Percentiles rank a stretch among this genome's conserved stretches.
These are phyloP conservation scores for Phlogophora meticulosa DNA, from an alignment of 2,888 invertebrate genomes.

Conservation along the genomic window DNA sequence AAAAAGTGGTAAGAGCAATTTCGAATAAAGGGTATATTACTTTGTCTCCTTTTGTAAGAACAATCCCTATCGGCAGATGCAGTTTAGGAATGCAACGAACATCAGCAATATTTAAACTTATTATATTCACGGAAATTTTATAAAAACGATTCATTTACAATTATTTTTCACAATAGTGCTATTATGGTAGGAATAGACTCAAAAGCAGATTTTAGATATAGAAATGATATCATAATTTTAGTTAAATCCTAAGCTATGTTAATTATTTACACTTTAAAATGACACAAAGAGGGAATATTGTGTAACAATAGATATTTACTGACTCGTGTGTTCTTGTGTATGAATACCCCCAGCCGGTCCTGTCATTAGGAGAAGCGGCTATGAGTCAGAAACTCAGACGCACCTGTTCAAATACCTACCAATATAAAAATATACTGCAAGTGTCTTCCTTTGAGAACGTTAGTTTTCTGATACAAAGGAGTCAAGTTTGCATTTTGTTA, in stretches of 20 bases:
- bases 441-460: conserved; percentile 12
- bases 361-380: not conserved
- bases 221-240: no score
- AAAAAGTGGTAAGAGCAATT: no score
- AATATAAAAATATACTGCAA: not conserved
- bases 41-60: no score
- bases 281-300: conserved; percentile 12
- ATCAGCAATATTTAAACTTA: no score
- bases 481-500: not conserved
- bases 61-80: no score
- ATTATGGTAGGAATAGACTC: no score
- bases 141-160: no score
- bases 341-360: not conserved
- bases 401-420: conserved; percentile 52
- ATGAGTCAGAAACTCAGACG: conserved; percentile 42
- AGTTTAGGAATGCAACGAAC: no score
- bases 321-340: conserved; percentile 1
- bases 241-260: not conserved
- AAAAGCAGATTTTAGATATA: no score
- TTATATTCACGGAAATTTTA: no score
- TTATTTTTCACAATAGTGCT: no score
- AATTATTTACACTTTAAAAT: not conserved
- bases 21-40: no score
- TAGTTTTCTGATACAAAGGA: not conserved
- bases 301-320: conserved; percentile 21